phyloP scores from a whole-genome alignment of 2,888 invertebrate genomes.

The Drosophila nr. perissopoda region DNA sequence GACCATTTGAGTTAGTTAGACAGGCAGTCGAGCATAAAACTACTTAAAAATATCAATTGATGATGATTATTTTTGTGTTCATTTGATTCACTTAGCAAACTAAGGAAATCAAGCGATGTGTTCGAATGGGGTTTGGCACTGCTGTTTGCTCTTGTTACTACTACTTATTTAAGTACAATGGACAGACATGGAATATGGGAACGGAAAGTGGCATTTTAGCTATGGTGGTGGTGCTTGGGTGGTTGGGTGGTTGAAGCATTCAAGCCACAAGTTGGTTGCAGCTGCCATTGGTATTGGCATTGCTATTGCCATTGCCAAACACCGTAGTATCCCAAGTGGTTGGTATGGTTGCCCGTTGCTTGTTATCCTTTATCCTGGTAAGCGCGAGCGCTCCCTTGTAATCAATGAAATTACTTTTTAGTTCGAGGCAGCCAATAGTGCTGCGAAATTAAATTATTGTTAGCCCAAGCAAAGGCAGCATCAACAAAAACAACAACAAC shows the following conservation, averaged over 20 bases:
- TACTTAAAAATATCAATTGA: not conserved
- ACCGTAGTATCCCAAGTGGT: conserved; percentile 53
- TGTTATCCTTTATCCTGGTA: conserved; percentile 54
- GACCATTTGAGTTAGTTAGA: conserved; percentile 27
- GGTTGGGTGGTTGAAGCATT: not conserved
- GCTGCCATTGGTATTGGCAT: conserved; percentile 2
- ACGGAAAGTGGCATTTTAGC: not conserved
- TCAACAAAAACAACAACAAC: conserved; percentile 1
- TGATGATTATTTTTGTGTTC: conserved; percentile 5
- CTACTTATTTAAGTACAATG: conserved; percentile 34
- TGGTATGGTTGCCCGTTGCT: conserved; percentile 52
- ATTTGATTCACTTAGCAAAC: conserved; percentile 40
- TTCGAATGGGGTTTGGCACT: conserved; percentile 40
- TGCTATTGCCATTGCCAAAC: conserved; percentile 23
- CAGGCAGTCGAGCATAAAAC: not conserved
- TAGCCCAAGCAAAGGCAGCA: conserved; percentile 35
- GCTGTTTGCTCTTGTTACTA: conserved; percentile 56
- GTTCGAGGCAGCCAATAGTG: conserved; percentile 69
- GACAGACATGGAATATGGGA: not conserved
- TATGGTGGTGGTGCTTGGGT: not conserved
- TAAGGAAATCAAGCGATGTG: conserved; percentile 45
- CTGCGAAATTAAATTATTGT: conserved; percentile 75
- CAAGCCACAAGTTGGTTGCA: conserved; percentile 28
- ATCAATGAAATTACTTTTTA: conserved; percentile 79
- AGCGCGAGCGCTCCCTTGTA: conserved; percentile 48